Evolutionary conservation across 2,888 invertebrate species (phyloP), one percentile per base, ranked within the genome.

Genomic region (Andrena trimmerana): DNA sequence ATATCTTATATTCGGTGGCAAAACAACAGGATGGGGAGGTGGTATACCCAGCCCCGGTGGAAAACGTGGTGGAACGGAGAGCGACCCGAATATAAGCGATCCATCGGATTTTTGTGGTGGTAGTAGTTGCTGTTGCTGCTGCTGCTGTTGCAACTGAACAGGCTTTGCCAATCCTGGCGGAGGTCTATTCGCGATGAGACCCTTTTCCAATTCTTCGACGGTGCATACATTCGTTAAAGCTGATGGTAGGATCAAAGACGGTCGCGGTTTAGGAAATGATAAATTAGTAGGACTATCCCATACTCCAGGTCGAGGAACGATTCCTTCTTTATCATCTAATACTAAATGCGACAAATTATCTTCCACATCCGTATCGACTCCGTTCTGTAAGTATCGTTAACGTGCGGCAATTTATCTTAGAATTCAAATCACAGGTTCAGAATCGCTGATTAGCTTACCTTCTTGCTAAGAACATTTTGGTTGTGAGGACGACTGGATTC

Each of bases 131-230:
- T 65, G 65, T 5, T 65, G 90, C 1, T 62, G 65, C 2, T 63
- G 68, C 1, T 68, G 94, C 54, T 88, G 83, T 54, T 87, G 90
- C 69, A 91, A 91, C 70, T 91, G 91, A 42, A 88, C 75, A 31
- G 90, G 89, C 86, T 88, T 92, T 54, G 75, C 83, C 76, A 92
- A 83, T 90, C 94, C 88, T 42, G 91, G 90, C 36, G 91, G 91
- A 20, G 94, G 94, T 75, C 94, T 93, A 65, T 94, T 94, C 85
- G 95, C 95, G 0, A 96, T 95, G 73, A 97, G 94, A 88, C 96
- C 96, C 59, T 96, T 95, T 91, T 97, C 97, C 90, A 97, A 88
- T 92, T 97, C 97, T 90, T 97, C 97, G 8, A 97, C 96, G 0
- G 97, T 97, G 92, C 96, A 96, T 59, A 96, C 96, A 94, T 96